Evolutionary conservation across 2,888 invertebrate genomes (phyloP), one percentile per base, ranked within the genome.

Genomic region (Smittia aterrima): DNA sequence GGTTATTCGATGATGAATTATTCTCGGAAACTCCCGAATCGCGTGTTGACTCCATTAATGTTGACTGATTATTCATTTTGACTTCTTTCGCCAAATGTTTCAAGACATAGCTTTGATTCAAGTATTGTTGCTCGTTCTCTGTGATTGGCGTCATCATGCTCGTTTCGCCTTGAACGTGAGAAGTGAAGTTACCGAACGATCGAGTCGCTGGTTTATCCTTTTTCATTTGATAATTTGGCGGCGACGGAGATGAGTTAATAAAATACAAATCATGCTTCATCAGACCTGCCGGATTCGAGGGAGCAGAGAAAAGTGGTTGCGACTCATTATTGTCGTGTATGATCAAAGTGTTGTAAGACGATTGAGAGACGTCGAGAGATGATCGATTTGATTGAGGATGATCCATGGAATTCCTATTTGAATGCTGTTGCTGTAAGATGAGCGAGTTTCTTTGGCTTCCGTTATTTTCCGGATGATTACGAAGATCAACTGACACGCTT

Each of bases 51-150:
- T 74, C 74, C 2, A 47, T 16, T 11, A n/a, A 18, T 76, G 73
- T 78, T 78, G 6, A 79, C 78, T 18, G 58, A 1, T 80, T 79
- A 16, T 81, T 83, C 24, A 79, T 81, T 79, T 83, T 83, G 1
- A 78, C 91, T 83, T 93, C 92, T 83, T 92, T 92, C 18, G 93
- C 92, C 75, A 93, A 85, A 82, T 93, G 93, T 81, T 93, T 93
- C 78, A 93, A 82, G 25, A 93, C 92, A 76, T 92, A 92, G 1
- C 92, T 92, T 79, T 93, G 92, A 81, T 88, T 92, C 16, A 93
- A 85, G 79, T 92, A 93, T 83, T 93, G 92, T 79, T 92, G 92
- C 0, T 93, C 92, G 79, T 93, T 92, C 81, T 92, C 92, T 0
- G 90, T 91, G 78, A 93, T 91, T 84, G 92, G 92, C 83, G 90